These are phyloP conservation scores for Syngnathus scovelli DNA, from an alignment of 2,113 vertebrate genomes.

Conservation along the genomic window DNA sequence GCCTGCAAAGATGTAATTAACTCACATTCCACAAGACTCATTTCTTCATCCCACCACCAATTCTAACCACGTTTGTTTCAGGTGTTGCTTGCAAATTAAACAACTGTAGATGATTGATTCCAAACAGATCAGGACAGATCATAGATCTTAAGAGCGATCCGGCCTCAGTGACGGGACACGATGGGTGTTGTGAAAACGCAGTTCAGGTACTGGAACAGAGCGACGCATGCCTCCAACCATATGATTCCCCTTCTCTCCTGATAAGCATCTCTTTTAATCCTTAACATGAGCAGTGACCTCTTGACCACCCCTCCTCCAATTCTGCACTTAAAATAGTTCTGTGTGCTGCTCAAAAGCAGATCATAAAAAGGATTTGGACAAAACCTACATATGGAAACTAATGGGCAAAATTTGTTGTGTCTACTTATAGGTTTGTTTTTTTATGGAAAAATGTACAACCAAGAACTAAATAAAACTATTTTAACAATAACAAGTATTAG, in stretches of 20 bases:
- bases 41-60: background rate
- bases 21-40: slow-evolving; percentile 40
- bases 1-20: slow-evolving; percentile 61
- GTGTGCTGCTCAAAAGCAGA: too few species aligned
- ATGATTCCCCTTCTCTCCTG: slow-evolving; percentile 19
- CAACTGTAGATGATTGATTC: background rate
- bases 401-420: too few species aligned
- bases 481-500: too few species aligned
- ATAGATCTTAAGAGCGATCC: background rate
- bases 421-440: too few species aligned
- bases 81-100: background rate
- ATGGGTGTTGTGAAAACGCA: slow-evolving; percentile 29
- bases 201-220: slow-evolving; percentile 4
- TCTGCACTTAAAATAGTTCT: background rate
- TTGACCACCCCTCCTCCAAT: slow-evolving; percentile 21
- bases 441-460: too few species aligned
- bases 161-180: background rate
- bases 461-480: too few species aligned
- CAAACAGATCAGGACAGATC: background rate
- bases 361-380: too few species aligned
- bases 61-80: background rate
- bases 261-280: slow-evolving; percentile 62
- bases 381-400: too few species aligned
- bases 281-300: slow-evolving; percentile 48
- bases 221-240: background rate